phyloP scores from a whole-genome alignment of 2,797 vertebrate genomes.

The Halcyon chelicuti region DNA sequence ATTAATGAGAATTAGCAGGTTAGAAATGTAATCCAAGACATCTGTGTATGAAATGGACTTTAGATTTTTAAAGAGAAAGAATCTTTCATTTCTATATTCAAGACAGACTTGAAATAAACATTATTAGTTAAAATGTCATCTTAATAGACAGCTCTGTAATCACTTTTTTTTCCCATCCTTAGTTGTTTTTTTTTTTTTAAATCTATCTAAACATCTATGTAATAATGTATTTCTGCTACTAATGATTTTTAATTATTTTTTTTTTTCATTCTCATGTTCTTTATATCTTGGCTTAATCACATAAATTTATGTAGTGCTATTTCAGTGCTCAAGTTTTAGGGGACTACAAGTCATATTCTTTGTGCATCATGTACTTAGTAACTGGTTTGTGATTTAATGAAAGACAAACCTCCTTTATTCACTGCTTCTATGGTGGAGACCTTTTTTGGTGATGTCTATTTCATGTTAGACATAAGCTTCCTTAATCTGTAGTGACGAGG shows the following conservation, averaged over 20 bases:
- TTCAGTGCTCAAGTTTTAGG: background rate
- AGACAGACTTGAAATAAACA: background rate
- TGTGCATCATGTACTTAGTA: background rate
- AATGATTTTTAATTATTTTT: background rate
- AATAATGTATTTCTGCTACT: background rate
- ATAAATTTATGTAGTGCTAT: background rate
- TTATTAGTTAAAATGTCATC: background rate
- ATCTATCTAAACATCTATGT: background rate
- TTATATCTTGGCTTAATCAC: background rate
- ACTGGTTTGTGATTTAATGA: background rate
- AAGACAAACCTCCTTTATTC: background rate
- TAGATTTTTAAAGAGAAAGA: background rate
- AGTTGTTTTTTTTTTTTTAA: background rate
- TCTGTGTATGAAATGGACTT: background rate
- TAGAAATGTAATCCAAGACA: background rate
- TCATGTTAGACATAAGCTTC: background rate
- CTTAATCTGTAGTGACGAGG: background rate
- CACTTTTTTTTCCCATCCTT: background rate
- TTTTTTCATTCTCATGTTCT: background rate
- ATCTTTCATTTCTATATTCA: background rate
- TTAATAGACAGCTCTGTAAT: background rate
- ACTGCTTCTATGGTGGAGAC: background rate
- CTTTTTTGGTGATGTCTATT: background rate
- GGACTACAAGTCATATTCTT: background rate
- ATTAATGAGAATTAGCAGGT: background rate